Conservation (phyloP, 2,113 vertebrate species). For the Pao palembangensis region DNA sequence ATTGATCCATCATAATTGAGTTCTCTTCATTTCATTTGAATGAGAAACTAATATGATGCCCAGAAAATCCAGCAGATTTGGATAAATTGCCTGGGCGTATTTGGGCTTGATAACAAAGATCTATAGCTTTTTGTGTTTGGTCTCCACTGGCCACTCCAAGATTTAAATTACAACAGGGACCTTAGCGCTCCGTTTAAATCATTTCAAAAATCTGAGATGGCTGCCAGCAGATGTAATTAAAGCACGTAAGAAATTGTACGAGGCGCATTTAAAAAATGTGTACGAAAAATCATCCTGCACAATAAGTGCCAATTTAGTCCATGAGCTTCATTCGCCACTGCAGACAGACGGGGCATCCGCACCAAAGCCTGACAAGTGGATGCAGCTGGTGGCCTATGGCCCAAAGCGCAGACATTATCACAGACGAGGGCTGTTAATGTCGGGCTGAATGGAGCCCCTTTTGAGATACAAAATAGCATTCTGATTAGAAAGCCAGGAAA, state of each 20-base stretch:
- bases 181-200: conserved; percentile 34
- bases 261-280: conserved; percentile 65
- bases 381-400: conserved; percentile 79
- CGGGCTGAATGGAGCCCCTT: conserved; percentile 70
- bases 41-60: conserved; percentile 62
- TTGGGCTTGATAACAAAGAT: conserved; percentile 35
- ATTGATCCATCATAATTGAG: conserved; percentile 73
- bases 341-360: conserved; percentile 73
- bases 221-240: conserved; percentile 64
- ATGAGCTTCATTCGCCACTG: conserved; percentile 57
- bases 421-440: conserved; percentile 73
- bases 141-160: conserved; percentile 42
- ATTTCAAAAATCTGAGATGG: conserved; percentile 41
- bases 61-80: conserved; percentile 56
- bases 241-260: conserved; percentile 62
- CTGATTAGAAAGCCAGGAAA: conserved; percentile 81
- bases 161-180: conserved; percentile 37
- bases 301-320: conserved; percentile 68
- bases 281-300: conserved; percentile 60
- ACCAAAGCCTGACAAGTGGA: conserved; percentile 75
- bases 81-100: conserved; percentile 51
- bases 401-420: conserved; percentile 69
- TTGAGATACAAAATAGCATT: conserved; percentile 76
- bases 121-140: conserved; percentile 29
- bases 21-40: conserved; percentile 67